phyloP scores from a whole-genome alignment of 2,888 invertebrate species.

The Monopis laevigella region DNA sequence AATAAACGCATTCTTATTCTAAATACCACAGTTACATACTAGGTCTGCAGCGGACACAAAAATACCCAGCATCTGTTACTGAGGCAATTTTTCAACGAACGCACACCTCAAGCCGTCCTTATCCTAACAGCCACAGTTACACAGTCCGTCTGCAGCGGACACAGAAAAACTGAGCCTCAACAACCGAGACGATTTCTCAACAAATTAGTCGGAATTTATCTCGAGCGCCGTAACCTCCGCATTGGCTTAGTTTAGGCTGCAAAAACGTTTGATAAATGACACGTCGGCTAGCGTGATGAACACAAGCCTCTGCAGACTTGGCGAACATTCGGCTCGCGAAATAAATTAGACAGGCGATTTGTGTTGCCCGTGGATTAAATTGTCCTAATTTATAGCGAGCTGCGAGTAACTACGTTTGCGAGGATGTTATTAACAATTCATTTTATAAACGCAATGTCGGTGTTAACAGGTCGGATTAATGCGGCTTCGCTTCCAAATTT shows the following conservation, averaged over 20 bases:
- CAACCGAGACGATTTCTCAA: conserved; percentile 12
- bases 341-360: conserved; percentile 49
- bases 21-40: no score
- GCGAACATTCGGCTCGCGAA: conserved; percentile 35
- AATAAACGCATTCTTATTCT: no score
- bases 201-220: conserved; percentile 26
- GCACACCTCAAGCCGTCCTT: no score
- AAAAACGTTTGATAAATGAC: conserved; percentile 45
- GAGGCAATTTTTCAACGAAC: no score
- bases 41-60: no score
- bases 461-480: conserved; percentile 9
- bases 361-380: conserved; percentile 43
- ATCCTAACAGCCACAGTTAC: not conserved
- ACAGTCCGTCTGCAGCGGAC: not conserved
- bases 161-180: conserved; percentile 6
- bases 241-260: conserved; percentile 24
- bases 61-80: no score
- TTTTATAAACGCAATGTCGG: conserved; percentile 8
- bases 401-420: conserved; percentile 20
- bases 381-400: conserved; percentile 47
- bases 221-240: conserved; percentile 13
- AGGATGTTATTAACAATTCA: conserved; percentile 10
- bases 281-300: conserved; percentile 17
- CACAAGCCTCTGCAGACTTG: conserved; percentile 27
- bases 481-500: no score